Base-by-base conservation (phyloP, 2,797 vertebrate species). In the Rhabdophis nuchalis region DNA sequence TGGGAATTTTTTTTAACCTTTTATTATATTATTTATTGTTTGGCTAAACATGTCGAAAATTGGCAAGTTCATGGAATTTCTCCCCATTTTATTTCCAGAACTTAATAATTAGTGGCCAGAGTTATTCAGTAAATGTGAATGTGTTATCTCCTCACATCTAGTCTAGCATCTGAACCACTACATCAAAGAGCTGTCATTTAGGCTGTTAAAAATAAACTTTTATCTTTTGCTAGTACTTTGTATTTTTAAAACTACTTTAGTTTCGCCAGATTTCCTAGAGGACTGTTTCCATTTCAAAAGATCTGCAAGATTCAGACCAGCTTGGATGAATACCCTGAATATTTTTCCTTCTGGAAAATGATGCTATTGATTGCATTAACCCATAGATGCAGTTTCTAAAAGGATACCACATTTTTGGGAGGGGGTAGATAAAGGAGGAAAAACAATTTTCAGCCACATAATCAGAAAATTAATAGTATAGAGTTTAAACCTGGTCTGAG, bases 201-300 rank as follows among this genome's bases (percentile, higher is more conserved):
- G 14, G 32, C 7, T 72, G 32, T 36, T 36, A 72, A 72, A 36
- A 72, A 36, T 20, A 36, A 72, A 36, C 16, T 18, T 72, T 72
- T 36, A 72, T 72, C 16, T 36, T 23, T 41, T 41, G 50, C 46
- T 54, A 29, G 29, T 60, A 54, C 53, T 77, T 87, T n/a, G 50
- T 64, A 32, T 27, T 91, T 16, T 9, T 54, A 85, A 41, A 32
- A 88, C 25, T 87, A 53, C 90, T 46, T 87, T 85, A 72, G 0
- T 1, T 23, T 25, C 90, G 87, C 52, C 92, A 46, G 61, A 92
- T 23, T 53, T 85, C 50, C 16, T 85, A 87, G 20, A 82, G 32
- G 18, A 52, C 13, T 32, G 53, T 52, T 86, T 89, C 25, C 5
- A 87, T 93, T 96, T 92, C 61, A 32, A 82, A 91, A 89, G 29